Base-by-base conservation (phyloP, 2,113 vertebrate species). In the Labeo catla region DNA sequence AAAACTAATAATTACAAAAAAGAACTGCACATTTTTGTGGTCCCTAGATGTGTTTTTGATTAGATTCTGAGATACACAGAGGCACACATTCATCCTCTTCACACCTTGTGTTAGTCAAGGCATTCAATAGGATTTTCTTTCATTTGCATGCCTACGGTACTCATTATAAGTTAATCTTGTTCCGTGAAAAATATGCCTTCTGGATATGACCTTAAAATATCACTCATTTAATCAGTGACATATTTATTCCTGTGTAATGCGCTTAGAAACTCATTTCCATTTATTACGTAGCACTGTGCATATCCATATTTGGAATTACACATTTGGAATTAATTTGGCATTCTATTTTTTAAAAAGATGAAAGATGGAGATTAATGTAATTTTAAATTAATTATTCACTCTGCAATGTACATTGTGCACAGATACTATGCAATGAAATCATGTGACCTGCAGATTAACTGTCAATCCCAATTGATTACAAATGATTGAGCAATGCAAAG, bases 81-180 rank as follows among this genome's bases (percentile, higher is more conserved):
- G 36, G 15, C 52, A 36, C 11, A 57, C 54, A 84, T 81, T 68
- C 13, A 63, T 82, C 85, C 47, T 73, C 39, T 76, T 43, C 81
- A 83, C 81, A 83, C 76, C 61, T 85, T 54, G 63, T 83, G 36
- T 70, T 70, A 84, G 50, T 86, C 59, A 65, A 88, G 81, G 47
- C 84, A 78, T 84, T 87, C 12, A 34, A 49, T 19, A 28, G 8
- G 15, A 52, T 86, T 87, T 89, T 82, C 84, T 86, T 52, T 73
- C 68, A 49, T 57, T 84, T 65, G 36, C 72, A 72, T 87, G 84
- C 77, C 50, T 61, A 34, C 36, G 63, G 83, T 65, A 54, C 80
- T 88, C 57, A 79, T 86, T 88, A 86, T 77, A 83, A 77, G 21
- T 87, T 88, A 70, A 89, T 81, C 57, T 80, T 66, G 57, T 80